Evolutionary conservation across 2,797 vertebrate genomes (phyloP), one percentile per base, ranked within the genome.

Genomic region (Clarias laeviceps): DNA sequence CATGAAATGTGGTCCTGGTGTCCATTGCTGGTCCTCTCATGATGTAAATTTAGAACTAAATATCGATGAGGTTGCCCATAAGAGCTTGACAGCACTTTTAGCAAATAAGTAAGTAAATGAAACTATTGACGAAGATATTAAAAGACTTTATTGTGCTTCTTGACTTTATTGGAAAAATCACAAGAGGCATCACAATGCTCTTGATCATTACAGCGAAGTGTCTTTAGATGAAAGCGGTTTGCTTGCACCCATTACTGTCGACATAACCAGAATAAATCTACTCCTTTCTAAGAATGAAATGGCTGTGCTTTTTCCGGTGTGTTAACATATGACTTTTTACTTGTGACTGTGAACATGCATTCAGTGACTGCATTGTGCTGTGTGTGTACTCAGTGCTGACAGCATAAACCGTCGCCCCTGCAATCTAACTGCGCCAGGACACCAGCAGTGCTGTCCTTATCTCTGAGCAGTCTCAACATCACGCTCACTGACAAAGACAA

Each of bases 381-480:
- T 68, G 83, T 86, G 68, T 84, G 61, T 88, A 64, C 78, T 18
- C 61, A 65, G 72, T 79, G 84, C 56, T 79, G 72, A 84, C 84
- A 80, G 84, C 56, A 40, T 68, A 24, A n/a, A 80, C 80, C 65
- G 57, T 68, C 24, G 32, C 57, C 78, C 37, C 37, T 50, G 1
- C 80, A 66, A 15, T 34, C 50, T 82, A 87, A 89, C 80, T 84
- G 54, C 82, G 70, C 84, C 74, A 84, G 78, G 56, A 56, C 57
- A 82, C 70, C 69, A 81, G 82, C 72, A 83, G 76, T 62, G 29
- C 66, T 80, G 68, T 32, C 14, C 73, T 89, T 88, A 89, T 89
- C 88, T 88, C 73, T 76, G 78, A 84, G 6, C 29, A 62, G 68
- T 79, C 32, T 84, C 32, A 70, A 73, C 80, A 72, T 65, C 62